Evolutionary conservation across 2,888 invertebrate species (phyloP).

Genomic region (Watsonalla cultraria): DNA sequence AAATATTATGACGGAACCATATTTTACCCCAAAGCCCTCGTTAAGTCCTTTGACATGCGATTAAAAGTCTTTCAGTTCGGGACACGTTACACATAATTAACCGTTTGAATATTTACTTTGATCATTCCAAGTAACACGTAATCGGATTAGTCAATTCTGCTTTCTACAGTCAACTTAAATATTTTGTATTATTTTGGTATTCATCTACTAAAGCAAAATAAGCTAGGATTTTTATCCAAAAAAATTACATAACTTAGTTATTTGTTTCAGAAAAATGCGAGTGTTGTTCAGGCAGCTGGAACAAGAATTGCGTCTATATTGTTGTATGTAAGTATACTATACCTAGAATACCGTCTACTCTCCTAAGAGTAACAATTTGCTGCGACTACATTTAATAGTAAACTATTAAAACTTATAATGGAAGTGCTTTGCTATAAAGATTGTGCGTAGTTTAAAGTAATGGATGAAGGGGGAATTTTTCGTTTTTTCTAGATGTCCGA

Average conservation of each 20-base stretch:
- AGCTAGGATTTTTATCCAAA: too few species aligned
- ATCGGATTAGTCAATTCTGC: too few species aligned
- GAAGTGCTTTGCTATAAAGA: slow-evolving; percentile 86
- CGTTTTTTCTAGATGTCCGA: slow-evolving; percentile 89
- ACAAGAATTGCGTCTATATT: slow-evolving; percentile 98
- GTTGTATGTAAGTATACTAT: slow-evolving; percentile 89
- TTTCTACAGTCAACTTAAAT: neutral
- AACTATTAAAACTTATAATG: neutral
- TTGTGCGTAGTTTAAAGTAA: too few species aligned
- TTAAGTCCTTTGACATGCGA: too few species aligned
- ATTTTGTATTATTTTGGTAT: slow-evolving; percentile 8
- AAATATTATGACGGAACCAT: too few species aligned
- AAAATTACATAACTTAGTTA: too few species aligned
- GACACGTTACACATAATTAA: neutral
- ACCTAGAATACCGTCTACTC: neutral
- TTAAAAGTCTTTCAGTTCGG: too few species aligned
- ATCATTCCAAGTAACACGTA: too few species aligned
- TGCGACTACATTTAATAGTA: neutral
- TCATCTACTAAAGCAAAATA: too few species aligned
- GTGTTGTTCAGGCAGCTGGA: slow-evolving; percentile 91
- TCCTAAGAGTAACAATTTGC: too few species aligned
- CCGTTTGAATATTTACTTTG: slow-evolving; percentile 30
- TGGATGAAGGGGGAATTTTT: slow-evolving; percentile 80
- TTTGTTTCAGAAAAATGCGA: slow-evolving; percentile 87
- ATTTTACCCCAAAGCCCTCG: too few species aligned